Base-by-base conservation (phyloP, 2,888 invertebrate genomes). In the Neoitamus cyanurus region DNA sequence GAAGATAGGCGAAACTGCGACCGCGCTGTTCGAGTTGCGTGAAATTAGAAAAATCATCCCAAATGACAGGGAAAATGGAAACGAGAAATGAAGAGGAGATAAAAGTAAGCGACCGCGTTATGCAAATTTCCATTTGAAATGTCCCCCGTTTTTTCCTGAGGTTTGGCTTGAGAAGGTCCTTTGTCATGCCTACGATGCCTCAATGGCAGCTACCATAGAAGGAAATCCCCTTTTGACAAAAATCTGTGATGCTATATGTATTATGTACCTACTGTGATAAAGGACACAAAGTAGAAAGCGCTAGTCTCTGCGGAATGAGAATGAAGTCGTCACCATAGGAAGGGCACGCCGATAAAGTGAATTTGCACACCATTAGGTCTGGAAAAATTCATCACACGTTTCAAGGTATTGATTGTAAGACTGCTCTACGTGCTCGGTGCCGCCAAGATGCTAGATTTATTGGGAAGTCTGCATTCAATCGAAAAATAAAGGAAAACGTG, bases 311-410 rank as follows among this genome's bases (percentile, higher is more conserved):
- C 25, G 11, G 82, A 69, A 82, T 69, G 37, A 58, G 37, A 82
- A 69, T 69, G 69, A 69, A 69, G 34, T 6, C 37, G 25, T 37
- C n/a, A 68, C 37, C 30, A 20, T 69, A 68, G 46, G n/a, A 37
- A 15, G 72, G 46, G 28, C 31, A 46, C 9, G 13, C 20, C 72
- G 72, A 72, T 83, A 48, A 72, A 72, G 31, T 83, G 46, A 83
- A 83, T 83, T 83, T 83, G 42, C 83, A 72, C 83, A 72, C 83
- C 83, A 83, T 83, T 72, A 83, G 31, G 31, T 83, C 48, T 83
- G 46, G 2, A 72, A 83, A 72, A 72, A 83, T 83, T 83, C 72
- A 83, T 83, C 83, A 72, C 72, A 83, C 83, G 83, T 83, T 46
- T 28, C 46, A 15, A 31, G 30, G 72, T 83, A 83, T 83, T 83